Base-by-base conservation (phyloP, 2,888 invertebrate genomes). In the Lasioglossum marginatum region DNA sequence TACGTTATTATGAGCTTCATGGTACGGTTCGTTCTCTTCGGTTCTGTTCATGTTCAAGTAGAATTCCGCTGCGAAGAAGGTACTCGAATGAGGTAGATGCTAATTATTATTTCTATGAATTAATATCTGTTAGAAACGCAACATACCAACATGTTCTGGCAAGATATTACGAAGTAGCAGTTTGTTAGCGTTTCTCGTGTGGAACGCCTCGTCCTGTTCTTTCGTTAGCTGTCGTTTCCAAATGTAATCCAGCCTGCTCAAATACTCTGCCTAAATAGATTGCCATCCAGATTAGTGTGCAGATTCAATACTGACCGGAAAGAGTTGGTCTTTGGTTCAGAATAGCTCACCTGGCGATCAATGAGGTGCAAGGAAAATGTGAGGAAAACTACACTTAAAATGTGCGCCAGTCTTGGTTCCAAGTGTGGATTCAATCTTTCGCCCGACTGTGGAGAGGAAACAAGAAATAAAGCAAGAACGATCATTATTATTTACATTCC, bases 91-190 rank as follows among this genome's bases (percentile, higher is more conserved):
- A 40, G 5, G n/a, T 23, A n/a, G 19, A 40, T n/a, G 23, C 1
- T 40, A n/a, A 70, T 40, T 5, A 70, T 68, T n/a, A n/a, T 4
- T 37, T n/a, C 37, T 23, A 3, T 0, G 34, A 68, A 34, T 66
- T 66, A 34, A 66, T 40, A 37, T 40, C 5, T 40, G 60, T 5
- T 66, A 14, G 14, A 72, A 31, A 0, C n/a, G n/a, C n/a, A 73
- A 89, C 93, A 37, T 81, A 98, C 98, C 99, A 88, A 99, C 99
- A 95, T 99, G 99, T 34, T 97, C 97, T 0, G 99, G 99, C 63
- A 99, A 96, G 93, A 99, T 99, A 94, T 99, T 99, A 93, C 98
- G 97, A 63, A 99, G 96, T 60, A 99, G 96, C 95, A 98, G 97
- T 92, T 97, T 98, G 95, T 99, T 99, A 0, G 99, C 97, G 91